These are phyloP conservation scores for Melanargia galathea DNA, from an alignment of 2,888 invertebrate species.

Conservation along the genomic window DNA sequence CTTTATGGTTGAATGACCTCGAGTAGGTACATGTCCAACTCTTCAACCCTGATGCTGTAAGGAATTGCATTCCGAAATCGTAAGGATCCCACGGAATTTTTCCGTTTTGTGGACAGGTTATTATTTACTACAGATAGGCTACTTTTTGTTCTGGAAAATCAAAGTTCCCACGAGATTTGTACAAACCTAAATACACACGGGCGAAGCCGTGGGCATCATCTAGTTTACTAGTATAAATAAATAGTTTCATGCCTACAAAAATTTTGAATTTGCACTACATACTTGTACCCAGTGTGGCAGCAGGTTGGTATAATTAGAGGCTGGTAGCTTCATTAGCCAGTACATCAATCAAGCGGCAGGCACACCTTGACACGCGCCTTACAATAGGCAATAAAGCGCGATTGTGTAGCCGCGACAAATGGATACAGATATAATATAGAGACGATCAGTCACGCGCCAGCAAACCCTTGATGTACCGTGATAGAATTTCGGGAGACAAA, in stretches of 20 bases:
- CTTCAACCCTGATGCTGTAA: too few species aligned
- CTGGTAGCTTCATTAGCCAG: conserved; percentile 40
- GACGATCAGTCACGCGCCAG: conserved; percentile 12
- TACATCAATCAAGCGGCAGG: conserved; percentile 43
- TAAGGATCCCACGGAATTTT: too few species aligned
- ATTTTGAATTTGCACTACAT: not conserved
- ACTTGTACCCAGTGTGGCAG: not conserved
- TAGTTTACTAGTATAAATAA: too few species aligned
- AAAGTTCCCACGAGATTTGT: too few species aligned
- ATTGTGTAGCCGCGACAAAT: conserved; percentile 7
- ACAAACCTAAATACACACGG: too few species aligned
- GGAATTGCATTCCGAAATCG: too few species aligned
- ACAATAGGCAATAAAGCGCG: conserved; percentile 17
- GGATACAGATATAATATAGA: conserved; percentile 16
- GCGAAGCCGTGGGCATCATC: too few species aligned
- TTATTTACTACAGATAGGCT: too few species aligned
- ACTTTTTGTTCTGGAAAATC: too few species aligned
- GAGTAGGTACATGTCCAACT: too few species aligned
- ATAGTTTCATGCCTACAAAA: not conserved
- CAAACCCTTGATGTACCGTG: conserved; percentile 5
- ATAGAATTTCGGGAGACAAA: conserved; percentile 16
- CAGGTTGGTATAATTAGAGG: conserved; percentile 4
- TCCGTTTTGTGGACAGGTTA: too few species aligned
- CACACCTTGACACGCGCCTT: conserved; percentile 33
- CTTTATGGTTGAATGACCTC: too few species aligned